Conservation (phyloP, 2,113 vertebrate species). For the Notechis scutatus region DNA sequence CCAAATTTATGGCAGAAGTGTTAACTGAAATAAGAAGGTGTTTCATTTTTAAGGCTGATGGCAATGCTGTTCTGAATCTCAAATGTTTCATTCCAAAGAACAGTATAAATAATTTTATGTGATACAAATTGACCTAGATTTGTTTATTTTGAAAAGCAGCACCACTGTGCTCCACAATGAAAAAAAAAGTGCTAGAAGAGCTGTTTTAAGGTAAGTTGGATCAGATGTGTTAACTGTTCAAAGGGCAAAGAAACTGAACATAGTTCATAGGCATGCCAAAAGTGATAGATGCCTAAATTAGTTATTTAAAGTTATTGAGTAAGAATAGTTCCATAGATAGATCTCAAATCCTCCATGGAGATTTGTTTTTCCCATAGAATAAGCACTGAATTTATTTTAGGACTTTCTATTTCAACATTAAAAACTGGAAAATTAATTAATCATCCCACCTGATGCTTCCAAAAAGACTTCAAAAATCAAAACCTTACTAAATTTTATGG, state of each 20-base stretch:
- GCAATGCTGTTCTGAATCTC: not conserved
- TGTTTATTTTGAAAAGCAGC: not conserved
- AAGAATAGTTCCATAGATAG: not conserved
- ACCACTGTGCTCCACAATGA: not conserved
- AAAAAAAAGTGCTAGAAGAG: too few species aligned
- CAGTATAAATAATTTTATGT: not conserved
- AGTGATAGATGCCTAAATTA: not conserved
- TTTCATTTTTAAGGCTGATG: not conserved
- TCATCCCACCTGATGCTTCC: not conserved
- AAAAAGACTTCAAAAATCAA: not conserved
- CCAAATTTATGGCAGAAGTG: not conserved
- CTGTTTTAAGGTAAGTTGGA: not conserved
- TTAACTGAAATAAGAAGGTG: not conserved
- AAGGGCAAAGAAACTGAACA: not conserved
- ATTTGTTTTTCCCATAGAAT: not conserved
- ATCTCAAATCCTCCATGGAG: not conserved
- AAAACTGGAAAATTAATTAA: not conserved
- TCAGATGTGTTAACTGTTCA: not conserved
- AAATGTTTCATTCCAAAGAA: not conserved
- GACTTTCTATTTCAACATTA: not conserved
- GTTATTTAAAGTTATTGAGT: not conserved
- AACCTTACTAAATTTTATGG: not conserved
- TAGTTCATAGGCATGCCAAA: not conserved
- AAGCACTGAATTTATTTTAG: not conserved
- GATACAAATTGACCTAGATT: not conserved